Evolutionary conservation across 1,140 invertebrate genomes (phyloP), one percentile per base, ranked within the genome.

Genomic region (Zaprionus kolodkinae): DNA sequence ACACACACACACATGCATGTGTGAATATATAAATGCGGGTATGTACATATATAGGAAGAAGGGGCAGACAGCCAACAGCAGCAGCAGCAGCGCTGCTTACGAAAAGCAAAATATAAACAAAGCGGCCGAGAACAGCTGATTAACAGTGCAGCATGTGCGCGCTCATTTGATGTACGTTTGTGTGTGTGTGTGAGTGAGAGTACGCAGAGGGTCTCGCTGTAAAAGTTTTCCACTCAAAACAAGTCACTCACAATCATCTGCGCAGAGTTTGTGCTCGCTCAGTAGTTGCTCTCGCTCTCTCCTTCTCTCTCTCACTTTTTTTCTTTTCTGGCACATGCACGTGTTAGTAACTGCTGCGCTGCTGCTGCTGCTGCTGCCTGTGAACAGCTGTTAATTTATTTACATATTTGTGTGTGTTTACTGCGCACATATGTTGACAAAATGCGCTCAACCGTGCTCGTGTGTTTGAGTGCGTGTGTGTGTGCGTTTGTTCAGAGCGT

Each of bases 31-130:
- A 45, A 45, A 45, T 45, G 40, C 40, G 40, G 12, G 35, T 17
- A 62, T 38, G 48, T 70, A 66, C 74, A 71, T 57, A 85, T 50
- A 81, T 84, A 78, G 60, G 84, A 83, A 82, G 79, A 81, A 72
- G 83, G 72, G 84, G 83, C 76, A 77, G 57, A 50, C 68, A 78
- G 75, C 64, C 55, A 71, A 78, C 65, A 63, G 43, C 33, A 35
- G 38, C 27, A 30, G 54, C 64, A 35, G 59, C 36, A 67, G 67
- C 68, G 60, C 65, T 70, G 78, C 84, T 87, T 86, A 89, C 81
- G 85, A 89, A 89, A 76, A 89, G 50, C 85, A 81, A 89, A 89
- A 89, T 78, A 89, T 89, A 89, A 89, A 89, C 85, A 89, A 89
- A 87, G 89, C 85, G 38, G 70, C 67, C 54, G 69, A 89, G 75